phyloP scores from a whole-genome alignment of 2,888 invertebrate genomes.

The Lasioglossum villosulum region DNA sequence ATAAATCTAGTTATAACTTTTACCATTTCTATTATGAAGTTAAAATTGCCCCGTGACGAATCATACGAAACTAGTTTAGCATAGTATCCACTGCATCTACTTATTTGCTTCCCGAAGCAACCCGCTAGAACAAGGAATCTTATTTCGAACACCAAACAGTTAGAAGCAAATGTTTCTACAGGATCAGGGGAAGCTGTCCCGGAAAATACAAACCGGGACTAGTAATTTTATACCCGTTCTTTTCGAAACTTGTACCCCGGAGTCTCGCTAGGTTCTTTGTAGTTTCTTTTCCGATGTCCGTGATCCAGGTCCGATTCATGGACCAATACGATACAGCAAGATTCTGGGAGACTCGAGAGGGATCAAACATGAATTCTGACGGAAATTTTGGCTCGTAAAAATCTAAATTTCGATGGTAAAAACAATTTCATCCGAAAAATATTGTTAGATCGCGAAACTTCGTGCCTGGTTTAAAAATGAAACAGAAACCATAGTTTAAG shows the following conservation, averaged over 20 bases:
- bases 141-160: not conserved
- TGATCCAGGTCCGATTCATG: not conserved
- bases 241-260: not conserved
- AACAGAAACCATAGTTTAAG: no score
- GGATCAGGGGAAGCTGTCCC: not conserved
- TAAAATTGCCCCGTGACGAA: not conserved
- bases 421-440: not conserved
- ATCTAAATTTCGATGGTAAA: not conserved
- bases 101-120: not conserved
- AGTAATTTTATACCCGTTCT: not conserved
- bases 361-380: not conserved
- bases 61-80: not conserved
- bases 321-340: not conserved
- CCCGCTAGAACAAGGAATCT: not conserved
- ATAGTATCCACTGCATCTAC: not conserved
- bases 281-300: not conserved
- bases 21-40: not conserved
- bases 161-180: not conserved
- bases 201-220: not conserved
- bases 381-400: not conserved
- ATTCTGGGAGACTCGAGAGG: not conserved
- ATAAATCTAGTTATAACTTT: not conserved
- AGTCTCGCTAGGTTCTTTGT: not conserved
- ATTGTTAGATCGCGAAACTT: not conserved
- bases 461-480: no score